Base-by-base conservation (phyloP, 1,140 invertebrate species). In the Drosophila fuyamai region DNA sequence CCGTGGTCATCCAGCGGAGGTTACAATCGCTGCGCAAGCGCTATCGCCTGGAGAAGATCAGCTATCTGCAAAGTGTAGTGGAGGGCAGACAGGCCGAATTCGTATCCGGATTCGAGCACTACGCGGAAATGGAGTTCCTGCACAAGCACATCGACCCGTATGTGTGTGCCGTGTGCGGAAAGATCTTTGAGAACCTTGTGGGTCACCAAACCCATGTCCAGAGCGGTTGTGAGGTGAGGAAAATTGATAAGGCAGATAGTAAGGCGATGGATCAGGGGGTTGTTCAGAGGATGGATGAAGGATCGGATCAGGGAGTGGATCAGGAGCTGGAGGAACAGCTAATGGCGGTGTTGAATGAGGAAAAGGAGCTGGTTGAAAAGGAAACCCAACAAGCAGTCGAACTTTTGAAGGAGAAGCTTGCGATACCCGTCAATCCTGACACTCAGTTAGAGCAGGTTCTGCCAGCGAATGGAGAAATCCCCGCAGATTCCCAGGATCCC, bases 81-180 rank as follows among this genome's bases (percentile, higher is more conserved):
- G 82, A 81, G 43, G 71, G 76, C 4, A 89, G 78, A 13, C 79
- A 84, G 35, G 40, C 63, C 7, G 73, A 81, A 2, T 91, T 90
- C 14, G 67, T 74, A 5, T 62, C 75, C 4, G 46, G 32, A 0
- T 91, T 91, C 12, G 78, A 88, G 40, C 86, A 84, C 48, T 91
- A 88, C 47, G 56, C 50, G 0, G 77, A 81, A 14, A 88, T 91
- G 80, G 76, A 88, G 35, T 91, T 91, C 6, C 72, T 91, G 5
- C 76, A 90, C 54, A 84, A 91, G 38, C 90, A 91, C 16, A 91
- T 91, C 12, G 85, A 90, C 62, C 90, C 90, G 0, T 88, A 90
- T 58, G 77, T 91, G 5, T 91, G 90, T 35, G 80, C 81, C 0
- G 72, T 71, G 6, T 91, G 90, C 36, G 80, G 78, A 23, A 78